Percentiles rank a stretch among this genome's conserved stretches.
phyloP scores from a whole-genome alignment of 2,113 vertebrate genomes.

The Hymenochirus boettgeri region DNA sequence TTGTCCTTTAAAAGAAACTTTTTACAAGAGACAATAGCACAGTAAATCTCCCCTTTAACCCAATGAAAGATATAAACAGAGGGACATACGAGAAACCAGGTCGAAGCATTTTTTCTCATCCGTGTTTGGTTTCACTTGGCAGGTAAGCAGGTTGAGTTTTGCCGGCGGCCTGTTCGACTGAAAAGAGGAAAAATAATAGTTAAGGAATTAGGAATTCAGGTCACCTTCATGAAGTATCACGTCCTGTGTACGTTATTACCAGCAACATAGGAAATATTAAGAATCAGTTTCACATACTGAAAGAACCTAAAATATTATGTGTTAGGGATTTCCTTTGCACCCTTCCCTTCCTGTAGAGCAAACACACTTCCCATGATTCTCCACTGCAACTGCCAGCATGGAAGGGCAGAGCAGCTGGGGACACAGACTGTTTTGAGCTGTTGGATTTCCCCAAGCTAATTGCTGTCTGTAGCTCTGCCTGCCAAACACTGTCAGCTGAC shows the following conservation, averaged over 20 bases:
- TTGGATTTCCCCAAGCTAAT: constrained; percentile 3
- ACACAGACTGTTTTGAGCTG: neutral
- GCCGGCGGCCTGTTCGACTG: constrained; percentile 96
- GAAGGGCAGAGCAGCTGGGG: constrained; percentile 6
- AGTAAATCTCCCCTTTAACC: too few relatives aligned
- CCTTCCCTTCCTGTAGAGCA: too few relatives aligned
- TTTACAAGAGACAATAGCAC: too few relatives aligned
- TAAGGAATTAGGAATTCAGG: neutral
- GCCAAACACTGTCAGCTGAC: constrained; percentile 26
- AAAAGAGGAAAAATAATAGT: constrained; percentile 42
- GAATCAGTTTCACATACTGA: too few relatives aligned
- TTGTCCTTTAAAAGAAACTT: too few relatives aligned
- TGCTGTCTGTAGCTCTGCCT: constrained; percentile 17
- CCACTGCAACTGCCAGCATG: neutral
- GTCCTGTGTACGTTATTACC: too few relatives aligned
- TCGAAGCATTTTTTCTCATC: constrained; percentile 98
- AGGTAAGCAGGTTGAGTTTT: constrained; percentile 94
- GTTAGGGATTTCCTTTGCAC: too few relatives aligned
- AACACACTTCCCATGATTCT: too few relatives aligned
- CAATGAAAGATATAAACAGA: neutral
- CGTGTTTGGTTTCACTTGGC: constrained; percentile 92
- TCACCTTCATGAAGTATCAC: neutral
- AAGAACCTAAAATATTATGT: too few relatives aligned
- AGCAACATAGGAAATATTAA: too few relatives aligned
- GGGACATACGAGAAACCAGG: constrained; percentile 92